Percentiles rank a stretch among this genome's conserved stretches.
Evolutionary conservation across 1,140 invertebrate genomes (phyloP).

Genomic region (Drosophila truncata): DNA sequence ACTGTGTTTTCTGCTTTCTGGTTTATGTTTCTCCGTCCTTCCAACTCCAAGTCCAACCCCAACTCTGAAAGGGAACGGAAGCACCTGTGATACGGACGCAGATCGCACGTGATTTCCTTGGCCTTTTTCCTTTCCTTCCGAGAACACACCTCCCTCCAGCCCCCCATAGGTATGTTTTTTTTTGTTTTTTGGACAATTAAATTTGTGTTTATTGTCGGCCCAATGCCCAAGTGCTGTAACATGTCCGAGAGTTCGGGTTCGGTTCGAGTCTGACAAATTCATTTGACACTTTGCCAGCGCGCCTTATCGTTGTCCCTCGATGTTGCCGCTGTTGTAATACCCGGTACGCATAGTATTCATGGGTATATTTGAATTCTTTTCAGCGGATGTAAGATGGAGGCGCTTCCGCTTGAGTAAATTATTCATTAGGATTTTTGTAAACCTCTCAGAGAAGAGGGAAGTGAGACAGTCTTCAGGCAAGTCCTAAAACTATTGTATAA

Average conservation of each 20-base stretch:
- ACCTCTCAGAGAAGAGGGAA: background rate
- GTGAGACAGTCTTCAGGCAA: no score
- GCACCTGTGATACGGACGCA: conserved; percentile 63
- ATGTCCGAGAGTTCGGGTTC: conserved; percentile 51
- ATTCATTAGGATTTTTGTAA: background rate
- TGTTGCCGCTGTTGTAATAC: conserved; percentile 36
- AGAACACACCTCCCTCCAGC: conserved; percentile 10
- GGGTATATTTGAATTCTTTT: background rate
- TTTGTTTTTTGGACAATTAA: conserved; percentile 41
- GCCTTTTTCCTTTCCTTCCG: conserved; percentile 23
- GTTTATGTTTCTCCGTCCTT: conserved; percentile 12
- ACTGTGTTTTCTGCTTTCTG: conserved; percentile 20
- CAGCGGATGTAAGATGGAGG: background rate
- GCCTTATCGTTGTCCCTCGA: conserved; percentile 66
- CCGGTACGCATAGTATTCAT: background rate
- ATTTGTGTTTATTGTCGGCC: conserved; percentile 53
- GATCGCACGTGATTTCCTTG: conserved; percentile 63
- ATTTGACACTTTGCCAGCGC: conserved; percentile 72
- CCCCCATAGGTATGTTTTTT: background rate
- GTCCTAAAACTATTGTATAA: background rate
- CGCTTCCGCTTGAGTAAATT: background rate
- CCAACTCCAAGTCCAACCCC: background rate
- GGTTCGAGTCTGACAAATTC: conserved; percentile 71
- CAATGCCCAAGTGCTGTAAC: conserved; percentile 49
- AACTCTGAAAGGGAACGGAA: conserved; percentile 55